Percentiles rank a stretch among this genome's conserved stretches.
Evolutionary conservation across 64 coral and sea anemone species (phyloP).

Genomic region (Orbicella faveolata): DNA sequence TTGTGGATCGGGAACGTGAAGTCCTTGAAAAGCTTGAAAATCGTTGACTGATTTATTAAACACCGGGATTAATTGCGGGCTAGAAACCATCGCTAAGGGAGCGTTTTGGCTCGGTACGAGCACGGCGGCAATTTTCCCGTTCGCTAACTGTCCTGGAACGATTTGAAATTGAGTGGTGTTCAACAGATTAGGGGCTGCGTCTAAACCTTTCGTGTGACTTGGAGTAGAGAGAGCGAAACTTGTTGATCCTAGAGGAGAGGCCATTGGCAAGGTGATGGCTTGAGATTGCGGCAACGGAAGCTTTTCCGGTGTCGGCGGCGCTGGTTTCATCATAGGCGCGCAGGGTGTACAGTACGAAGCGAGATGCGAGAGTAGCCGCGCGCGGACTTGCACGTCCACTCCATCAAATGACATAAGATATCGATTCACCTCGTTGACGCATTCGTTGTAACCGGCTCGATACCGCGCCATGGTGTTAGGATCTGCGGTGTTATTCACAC

Average conservation of each 20-base stretch:
- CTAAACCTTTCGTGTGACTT: neutral
- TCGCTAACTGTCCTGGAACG: slow-evolving; percentile 66
- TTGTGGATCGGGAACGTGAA: slow-evolving; percentile 42
- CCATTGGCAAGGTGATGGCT: slow-evolving; percentile 13
- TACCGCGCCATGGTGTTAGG: slow-evolving; percentile 61
- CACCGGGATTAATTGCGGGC: slow-evolving; percentile 69
- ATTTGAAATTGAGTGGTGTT: slow-evolving; percentile 74
- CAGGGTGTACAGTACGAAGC: slow-evolving; percentile 64
- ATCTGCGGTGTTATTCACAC: slow-evolving; percentile 40
- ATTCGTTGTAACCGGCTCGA: slow-evolving; percentile 78
- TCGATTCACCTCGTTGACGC: slow-evolving; percentile 74
- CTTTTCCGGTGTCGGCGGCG: neutral
- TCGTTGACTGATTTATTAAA: slow-evolving; percentile 61
- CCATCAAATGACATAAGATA: slow-evolving; percentile 69
- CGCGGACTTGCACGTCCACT: slow-evolving; percentile 64
- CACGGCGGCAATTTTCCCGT: slow-evolving; percentile 83
- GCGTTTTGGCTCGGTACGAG: slow-evolving; percentile 63
- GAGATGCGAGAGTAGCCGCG: slow-evolving; percentile 79
- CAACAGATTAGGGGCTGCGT: slow-evolving; percentile 10
- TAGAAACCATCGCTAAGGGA: slow-evolving; percentile 47
- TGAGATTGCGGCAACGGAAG: slow-evolving; percentile 37
- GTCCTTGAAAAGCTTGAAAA: slow-evolving; percentile 62
- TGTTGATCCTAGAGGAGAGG: neutral
- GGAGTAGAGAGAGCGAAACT: slow-evolving; percentile 26
- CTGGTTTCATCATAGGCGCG: slow-evolving; percentile 38